Evolutionary conservation across 2,888 invertebrate species (phyloP), one percentile per base, ranked within the genome.

Genomic region (Hoplodrina ambigua): DNA sequence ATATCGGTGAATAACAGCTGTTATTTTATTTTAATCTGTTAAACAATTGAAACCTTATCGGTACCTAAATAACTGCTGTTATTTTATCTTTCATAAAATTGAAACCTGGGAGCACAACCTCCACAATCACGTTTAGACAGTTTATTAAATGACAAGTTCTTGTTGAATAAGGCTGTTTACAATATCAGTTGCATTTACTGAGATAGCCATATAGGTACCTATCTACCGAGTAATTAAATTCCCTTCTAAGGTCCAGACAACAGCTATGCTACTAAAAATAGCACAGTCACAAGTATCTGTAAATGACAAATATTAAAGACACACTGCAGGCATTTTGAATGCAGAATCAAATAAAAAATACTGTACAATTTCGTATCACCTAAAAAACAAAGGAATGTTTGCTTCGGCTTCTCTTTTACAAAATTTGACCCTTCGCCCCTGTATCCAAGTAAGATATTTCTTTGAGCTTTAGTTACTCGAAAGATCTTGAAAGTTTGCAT

Each of bases 401-500:
- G 8, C 37, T 37, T 37, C 37, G 8, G 8, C 37, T 8, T 37
- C 37, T 8, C 37, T 37, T 37, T 37, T 37, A 8, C 8, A 7
- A 37, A 37, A 8, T 0, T 1, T 8, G 7, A 37, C 37, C 37
- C 37, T 37, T 8, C 37, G 8, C 37, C 37, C 8, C 37, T 41
- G 11, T 46, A 46, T 46, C 13, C 46, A 10, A 46, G 46, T 17
- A 5, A 19, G 0, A 46, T 25, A 52, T 30, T 70, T 37, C 4
- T 46, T 15, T 4, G 13, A 69, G 11, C 13, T 19, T 6, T 4
- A 13, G 19, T 15, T 56, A 52, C 50, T 15, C 1, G 4, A 25
- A 77, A 52, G 6, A 4, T 25, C 25, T 13, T 19, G 17, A n/a
- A 37, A 57, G 11, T 25, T 72, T 57, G 4, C 15, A 30, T 8